These are phyloP conservation scores for Cyclura pinguis DNA, from an alignment of 2,797 vertebrate genomes.

Conservation along the genomic window DNA sequence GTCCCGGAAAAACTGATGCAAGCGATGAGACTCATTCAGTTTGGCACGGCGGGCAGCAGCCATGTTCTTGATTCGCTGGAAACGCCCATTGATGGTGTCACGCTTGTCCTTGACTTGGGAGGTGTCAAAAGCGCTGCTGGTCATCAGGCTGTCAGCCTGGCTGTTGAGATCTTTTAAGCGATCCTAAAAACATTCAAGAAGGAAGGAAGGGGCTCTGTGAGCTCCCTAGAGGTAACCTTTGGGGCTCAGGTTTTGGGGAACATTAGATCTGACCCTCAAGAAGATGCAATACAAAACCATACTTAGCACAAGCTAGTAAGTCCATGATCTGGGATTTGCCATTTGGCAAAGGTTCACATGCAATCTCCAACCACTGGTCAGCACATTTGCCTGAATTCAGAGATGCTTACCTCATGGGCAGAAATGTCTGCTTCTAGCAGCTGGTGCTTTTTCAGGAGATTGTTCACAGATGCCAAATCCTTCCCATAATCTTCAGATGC, in stretches of 20 bases:
- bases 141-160: constrained; percentile 97
- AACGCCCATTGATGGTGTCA: constrained; percentile 91
- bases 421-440: constrained; percentile 97
- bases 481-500: constrained; percentile 99
- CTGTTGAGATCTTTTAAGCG: constrained; percentile 96
- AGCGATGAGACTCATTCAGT: constrained; percentile 95
- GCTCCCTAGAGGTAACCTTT: background rate
- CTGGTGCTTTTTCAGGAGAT: constrained; percentile 97
- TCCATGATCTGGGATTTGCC: background rate
- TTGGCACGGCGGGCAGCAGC: constrained; percentile 88
- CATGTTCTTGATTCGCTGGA: constrained; percentile 94
- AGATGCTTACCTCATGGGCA: constrained; percentile 90
- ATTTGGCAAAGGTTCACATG: background rate
- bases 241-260: background rate
- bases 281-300: background rate
- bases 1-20: constrained; percentile 99
- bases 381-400: too few species aligned
- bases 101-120: constrained; percentile 96
- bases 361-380: background rate
- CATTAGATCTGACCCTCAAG: background rate
- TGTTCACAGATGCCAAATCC: constrained; percentile 98
- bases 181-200: constrained; percentile 78
- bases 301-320: too few species aligned
- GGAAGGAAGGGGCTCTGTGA: accelerated
- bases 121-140: constrained; percentile 95